phyloP scores from a whole-genome alignment of 2,888 invertebrate species.

The Chesias legatella region DNA sequence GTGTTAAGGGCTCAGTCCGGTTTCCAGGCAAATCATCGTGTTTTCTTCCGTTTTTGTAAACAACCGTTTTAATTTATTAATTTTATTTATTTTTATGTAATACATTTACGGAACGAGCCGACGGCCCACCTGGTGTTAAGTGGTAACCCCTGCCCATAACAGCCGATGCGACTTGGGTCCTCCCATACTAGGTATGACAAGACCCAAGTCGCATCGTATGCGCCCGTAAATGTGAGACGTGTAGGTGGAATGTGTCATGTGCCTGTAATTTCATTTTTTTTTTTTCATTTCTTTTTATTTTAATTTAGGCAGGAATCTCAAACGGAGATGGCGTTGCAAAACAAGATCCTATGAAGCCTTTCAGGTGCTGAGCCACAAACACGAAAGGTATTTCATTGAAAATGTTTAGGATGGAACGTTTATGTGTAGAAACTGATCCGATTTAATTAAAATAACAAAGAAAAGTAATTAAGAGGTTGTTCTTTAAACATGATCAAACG shows the following conservation, averaged over 20 bases:
- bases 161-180: too few species aligned
- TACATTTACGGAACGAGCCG: too few species aligned
- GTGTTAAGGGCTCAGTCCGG: constrained; percentile 21
- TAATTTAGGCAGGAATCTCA: constrained; percentile 71
- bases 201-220: too few species aligned
- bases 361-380: constrained; percentile 33
- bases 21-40: constrained; percentile 57
- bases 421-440: neutral
- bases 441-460: constrained; percentile 25
- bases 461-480: constrained; percentile 24
- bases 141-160: too few species aligned
- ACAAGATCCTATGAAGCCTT: constrained; percentile 45
- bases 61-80: constrained; percentile 40
- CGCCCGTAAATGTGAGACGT: too few species aligned
- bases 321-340: constrained; percentile 60
- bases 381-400: constrained; percentile 20
- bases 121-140: too few species aligned
- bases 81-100: too few species aligned
- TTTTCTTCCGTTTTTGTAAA: constrained; percentile 66
- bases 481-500: too few species aligned
- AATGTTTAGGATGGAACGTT: constrained; percentile 7
- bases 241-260: too few species aligned
- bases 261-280: too few species aligned
- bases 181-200: too few species aligned
- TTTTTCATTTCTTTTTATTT: too few species aligned